Evolutionary conservation across 2,797 vertebrate genomes (phyloP), one percentile per base, ranked within the genome.

Genomic region (Hyperoplus lanceolatus): DNA sequence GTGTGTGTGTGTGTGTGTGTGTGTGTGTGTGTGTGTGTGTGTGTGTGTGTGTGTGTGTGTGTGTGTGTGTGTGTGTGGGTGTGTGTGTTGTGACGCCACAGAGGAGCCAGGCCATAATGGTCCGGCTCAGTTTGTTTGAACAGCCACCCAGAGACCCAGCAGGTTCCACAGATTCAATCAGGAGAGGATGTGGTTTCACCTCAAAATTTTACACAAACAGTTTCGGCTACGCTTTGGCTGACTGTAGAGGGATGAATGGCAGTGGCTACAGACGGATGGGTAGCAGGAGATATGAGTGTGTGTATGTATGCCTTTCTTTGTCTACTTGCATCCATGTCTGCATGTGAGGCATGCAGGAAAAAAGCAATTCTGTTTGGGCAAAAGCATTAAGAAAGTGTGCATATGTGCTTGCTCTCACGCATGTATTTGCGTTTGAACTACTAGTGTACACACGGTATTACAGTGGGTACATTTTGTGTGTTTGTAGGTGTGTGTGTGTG

Each of bases 101-200:
- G 61, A 79, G 70, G 75, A 83, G 82, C 78, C 87, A 71, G 75
- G 75, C 80, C 85, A 79, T 89, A 85, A 92, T 85, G 75, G 84
- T 73, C 67, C 66, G 36, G 66, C 79, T 90, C 72, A 73, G 89
- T 89, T 93, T 94, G 89, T 93, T 93, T 92, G 87, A 77, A 82
- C 70, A 90, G 87, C 83, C 89, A 92, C 90, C 88, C 90, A 87
- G 85, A 86, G 87, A 77, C 81, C 69, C 77, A 54, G 79, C 66
- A 92, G 82, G 70, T 88, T 29, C 81, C 79, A 85, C 80, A 91
- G 85, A 94, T 92, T 88, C 87, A 89, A 93, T 94, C 92, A 91
- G 21, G 29, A 81, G 85, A 88, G 90, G 92, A 93, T 93, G 93
- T 91, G 91, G 93, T 93, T 90, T 91, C 80, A 87, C 84, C 85